Percentiles rank a stretch among this genome's conserved stretches.
Conservation (phyloP, 2,797 vertebrate species). For the Enteromius treurensis region DNA sequence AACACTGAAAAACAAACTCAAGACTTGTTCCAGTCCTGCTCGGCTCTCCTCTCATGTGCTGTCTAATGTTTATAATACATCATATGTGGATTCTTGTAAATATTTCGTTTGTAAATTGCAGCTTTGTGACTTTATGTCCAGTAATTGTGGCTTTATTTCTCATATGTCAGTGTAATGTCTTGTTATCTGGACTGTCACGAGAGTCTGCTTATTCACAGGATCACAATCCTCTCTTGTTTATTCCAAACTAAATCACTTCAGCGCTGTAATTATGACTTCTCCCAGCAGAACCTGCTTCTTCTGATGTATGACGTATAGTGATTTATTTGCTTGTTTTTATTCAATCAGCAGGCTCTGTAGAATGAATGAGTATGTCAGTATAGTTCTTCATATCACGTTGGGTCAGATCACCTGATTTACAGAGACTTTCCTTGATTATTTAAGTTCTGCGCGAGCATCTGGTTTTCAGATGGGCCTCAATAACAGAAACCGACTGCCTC, state of each 20-base stretch:
- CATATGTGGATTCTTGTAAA: conserved; percentile 60
- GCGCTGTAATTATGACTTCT: not conserved
- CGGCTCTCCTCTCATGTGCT: not conserved
- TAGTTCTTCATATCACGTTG: not conserved
- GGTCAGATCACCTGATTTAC: not conserved
- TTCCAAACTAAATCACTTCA: not conserved
- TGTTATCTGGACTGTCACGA: not conserved
- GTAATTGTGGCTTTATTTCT: not conserved
- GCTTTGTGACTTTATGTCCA: not conserved
- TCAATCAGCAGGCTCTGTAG: not conserved
- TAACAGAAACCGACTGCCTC: conserved; percentile 59
- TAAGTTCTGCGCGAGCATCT: not conserved
- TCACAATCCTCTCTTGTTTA: not conserved
- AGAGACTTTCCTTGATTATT: not conserved
- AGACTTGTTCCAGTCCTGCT: not conserved
- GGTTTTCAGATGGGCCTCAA: conserved; percentile 71
- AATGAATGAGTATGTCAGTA: not conserved
- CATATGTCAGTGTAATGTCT: not conserved
- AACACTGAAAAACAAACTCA: no score
- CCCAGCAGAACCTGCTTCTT: not conserved
- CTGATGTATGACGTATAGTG: not conserved
- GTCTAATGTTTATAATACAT: not conserved
- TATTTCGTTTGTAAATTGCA: not conserved
- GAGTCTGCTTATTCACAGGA: not conserved
- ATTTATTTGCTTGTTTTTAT: not conserved